These are phyloP conservation scores for Apomyelois bistriatella DNA, from an alignment of 2,888 invertebrate species.

Conservation along the genomic window DNA sequence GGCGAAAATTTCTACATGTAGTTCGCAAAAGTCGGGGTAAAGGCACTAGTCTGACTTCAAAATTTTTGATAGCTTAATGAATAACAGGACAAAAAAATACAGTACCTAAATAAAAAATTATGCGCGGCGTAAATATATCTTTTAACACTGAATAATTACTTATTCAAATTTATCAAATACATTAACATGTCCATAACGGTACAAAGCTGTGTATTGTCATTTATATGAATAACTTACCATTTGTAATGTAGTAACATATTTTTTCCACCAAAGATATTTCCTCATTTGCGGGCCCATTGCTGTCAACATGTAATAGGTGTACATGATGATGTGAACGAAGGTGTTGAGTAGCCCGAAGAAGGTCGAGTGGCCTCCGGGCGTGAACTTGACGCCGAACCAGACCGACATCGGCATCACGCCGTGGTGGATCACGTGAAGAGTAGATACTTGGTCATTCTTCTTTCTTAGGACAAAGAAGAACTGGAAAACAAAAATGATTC, in stretches of 20 bases:
- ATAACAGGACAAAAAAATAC: not conserved
- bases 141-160: not conserved
- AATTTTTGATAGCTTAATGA: too few relatives aligned
- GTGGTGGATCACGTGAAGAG: slow-evolving; percentile 97
- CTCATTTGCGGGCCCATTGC: slow-evolving; percentile 93
- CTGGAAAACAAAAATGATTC: slow-evolving; percentile 61
- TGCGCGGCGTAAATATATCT: not conserved
- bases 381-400: slow-evolving; percentile 98
- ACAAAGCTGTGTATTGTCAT: not conserved
- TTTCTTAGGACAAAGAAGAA: slow-evolving; percentile 97
- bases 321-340: slow-evolving; percentile 98
- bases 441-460: slow-evolving; percentile 95
- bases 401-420: slow-evolving; percentile 98
- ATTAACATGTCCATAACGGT: not conserved
- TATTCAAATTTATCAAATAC: not conserved
- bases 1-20: too few relatives aligned
- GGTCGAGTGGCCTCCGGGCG: slow-evolving; percentile 97
- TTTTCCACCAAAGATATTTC: slow-evolving; percentile 97
- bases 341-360: slow-evolving; percentile 97
- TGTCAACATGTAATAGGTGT: slow-evolving; percentile 94
- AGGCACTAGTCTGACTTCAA: too few relatives aligned
- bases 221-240: slow-evolving; percentile 81
- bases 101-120: not conserved
- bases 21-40: too few relatives aligned
- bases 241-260: slow-evolving; percentile 94